Evolutionary conservation across 92 coral and sea anemone species (phyloP), one percentile per base, ranked within the genome.

Genomic region (Porites lobata): DNA sequence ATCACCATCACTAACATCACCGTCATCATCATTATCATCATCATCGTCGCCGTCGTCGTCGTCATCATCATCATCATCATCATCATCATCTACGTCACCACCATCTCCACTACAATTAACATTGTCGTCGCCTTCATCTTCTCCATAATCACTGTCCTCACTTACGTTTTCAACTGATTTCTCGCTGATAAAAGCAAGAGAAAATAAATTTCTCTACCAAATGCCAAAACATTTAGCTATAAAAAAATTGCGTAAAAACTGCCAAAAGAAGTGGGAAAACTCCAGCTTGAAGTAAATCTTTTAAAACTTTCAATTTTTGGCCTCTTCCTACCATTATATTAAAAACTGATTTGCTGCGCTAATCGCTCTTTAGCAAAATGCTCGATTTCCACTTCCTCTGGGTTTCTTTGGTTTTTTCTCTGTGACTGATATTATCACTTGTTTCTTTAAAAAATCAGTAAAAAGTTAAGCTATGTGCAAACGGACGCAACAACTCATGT

Each of bases 131-230:
- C 61, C 11, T 1, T 18, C 57, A 9, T 66, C 75, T 7, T 66
- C 85, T 43, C 47, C 76, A 14, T 75, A 68, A 8, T 80, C 78
- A 26, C 29, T 74, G 18, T 90, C 75, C 11, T 32, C 82, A 58
- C 52, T 79, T 9, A 26, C 86, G 9, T 32, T 21, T 4, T 86
- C 78, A 81, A 61, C 79, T 65, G 88, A 80, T 26, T 91, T 91
- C 17, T 87, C 88, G 4, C 85, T 78, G 74, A 52, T 70, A 26
- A 20, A 68, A 69, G 50, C 21, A 72, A 13, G 54, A 72, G 12
- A 17, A 43, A 43, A 72, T 71, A 9, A 14, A 9, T 54, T 20
- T 10, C 6, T 20, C 9, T 9, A 19, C 50, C 54, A 0, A 2
- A 62, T 18, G 7, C 17, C n/a, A 18, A n/a, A 7, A 62, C 66